These are phyloP conservation scores for Channallabes apus DNA, from an alignment of 2,797 vertebrate species.

Conservation along the genomic window DNA sequence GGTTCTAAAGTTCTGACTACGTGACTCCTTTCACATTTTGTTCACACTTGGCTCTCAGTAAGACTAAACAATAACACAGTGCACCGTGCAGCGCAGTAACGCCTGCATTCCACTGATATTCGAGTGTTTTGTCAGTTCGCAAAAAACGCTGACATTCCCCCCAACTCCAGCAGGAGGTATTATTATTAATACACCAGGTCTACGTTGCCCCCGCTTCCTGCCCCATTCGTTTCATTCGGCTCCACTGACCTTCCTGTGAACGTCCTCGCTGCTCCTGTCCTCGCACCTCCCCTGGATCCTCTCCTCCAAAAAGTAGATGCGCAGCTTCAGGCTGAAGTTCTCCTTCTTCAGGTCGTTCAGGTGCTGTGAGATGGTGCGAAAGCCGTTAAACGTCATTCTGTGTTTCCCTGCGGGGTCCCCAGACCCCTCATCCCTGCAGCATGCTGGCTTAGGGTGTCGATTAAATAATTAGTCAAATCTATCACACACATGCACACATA, in stretches of 20 bases:
- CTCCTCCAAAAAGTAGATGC: constrained; percentile 98
- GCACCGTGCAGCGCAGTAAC: background rate
- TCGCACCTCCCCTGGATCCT: constrained; percentile 91
- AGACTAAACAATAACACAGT: background rate
- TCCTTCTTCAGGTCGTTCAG: constrained; percentile 98
- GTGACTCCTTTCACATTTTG: background rate
- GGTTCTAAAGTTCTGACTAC: background rate
- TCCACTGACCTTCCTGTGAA: constrained; percentile 85
- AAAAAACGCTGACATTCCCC: background rate
- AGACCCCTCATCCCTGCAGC: constrained; percentile 69
- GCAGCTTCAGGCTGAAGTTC: constrained; percentile 98
- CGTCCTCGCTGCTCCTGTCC: constrained; percentile 80
- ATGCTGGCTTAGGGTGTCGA: constrained; percentile 47
- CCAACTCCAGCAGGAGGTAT: background rate
- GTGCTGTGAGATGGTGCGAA: constrained; percentile 95
- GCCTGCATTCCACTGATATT: background rate
- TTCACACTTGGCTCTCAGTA: background rate
- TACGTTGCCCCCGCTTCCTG: background rate
- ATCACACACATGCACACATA: background rate
- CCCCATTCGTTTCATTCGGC: background rate
- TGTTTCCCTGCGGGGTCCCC: constrained; percentile 48
- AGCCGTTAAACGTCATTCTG: constrained; percentile 84
- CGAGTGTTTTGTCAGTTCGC: background rate
- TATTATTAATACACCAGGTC: background rate
- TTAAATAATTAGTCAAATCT: background rate